Evolutionary conservation across 2,888 invertebrate species (phyloP), one percentile per base, ranked within the genome.

Genomic region (Tanytarsus gracilentus): DNA sequence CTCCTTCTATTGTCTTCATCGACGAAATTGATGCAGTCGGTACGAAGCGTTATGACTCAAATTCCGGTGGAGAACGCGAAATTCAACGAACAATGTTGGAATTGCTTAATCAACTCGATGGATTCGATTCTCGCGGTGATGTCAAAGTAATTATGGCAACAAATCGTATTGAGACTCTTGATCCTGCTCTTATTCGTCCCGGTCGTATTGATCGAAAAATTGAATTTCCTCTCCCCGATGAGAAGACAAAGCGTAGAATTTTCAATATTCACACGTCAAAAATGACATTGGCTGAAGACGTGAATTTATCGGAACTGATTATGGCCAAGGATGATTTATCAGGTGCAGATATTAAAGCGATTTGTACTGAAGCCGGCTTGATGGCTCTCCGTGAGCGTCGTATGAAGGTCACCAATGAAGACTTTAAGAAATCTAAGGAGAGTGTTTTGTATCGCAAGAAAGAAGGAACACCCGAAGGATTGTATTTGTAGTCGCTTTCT

Each of bases 11-110:
- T 74, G 97, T 99, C 9, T 99, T 99, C 71, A 99, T 99, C 68
- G 99, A 99, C 79, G 99, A 99, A 81, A 99, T 99, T 68, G 99
- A 99, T 79, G 98, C 98, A 26, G 93, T 98, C 11, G 98, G 98
- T 62, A 98, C 97, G 5, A 99, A 98, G 76, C 84, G 96, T 72
- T 99, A 98, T 72, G 99, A 99, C 70, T 98, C 98, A 1, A 99
- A 99, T 74, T 98, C 97, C 56, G 99, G 99, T 36, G 99, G 99
- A 62, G 99, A 99, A 73, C 82, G 98, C 64, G 99, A 99, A 81
- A 99, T 99, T 72, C 99, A 99, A 74, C 83, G 99, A 72, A 99
- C 99, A 62, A 99, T 99, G 99, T 84, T 99, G 75, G 99, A 99
- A 74, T 77, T 99, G 62, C 79, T 99, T 11, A 99, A 99, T 76